These are phyloP conservation scores for Tenrec ecaudatus DNA, from an alignment of 2,113 vertebrate genomes.

Conservation along the genomic window DNA sequence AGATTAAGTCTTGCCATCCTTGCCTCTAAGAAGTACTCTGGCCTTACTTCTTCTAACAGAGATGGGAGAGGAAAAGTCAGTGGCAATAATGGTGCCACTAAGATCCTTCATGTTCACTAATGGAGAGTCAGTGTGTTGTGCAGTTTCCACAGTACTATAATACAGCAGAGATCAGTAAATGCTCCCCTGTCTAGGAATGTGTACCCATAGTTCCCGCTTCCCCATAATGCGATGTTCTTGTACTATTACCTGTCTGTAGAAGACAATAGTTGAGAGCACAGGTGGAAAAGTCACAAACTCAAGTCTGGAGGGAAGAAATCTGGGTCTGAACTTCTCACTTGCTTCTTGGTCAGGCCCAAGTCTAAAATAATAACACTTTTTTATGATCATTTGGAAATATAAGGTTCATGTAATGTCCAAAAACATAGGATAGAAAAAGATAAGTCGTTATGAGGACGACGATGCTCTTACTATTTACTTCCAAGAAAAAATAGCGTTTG, in stretches of 20 bases:
- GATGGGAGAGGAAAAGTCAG: neutral
- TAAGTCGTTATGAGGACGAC: neutral
- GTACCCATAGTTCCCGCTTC: neutral
- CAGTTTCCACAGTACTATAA: neutral
- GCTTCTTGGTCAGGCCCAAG: neutral
- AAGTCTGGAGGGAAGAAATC: neutral
- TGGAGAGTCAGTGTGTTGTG: neutral
- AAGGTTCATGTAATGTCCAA: neutral
- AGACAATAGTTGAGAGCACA: neutral
- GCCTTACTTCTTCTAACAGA: too few species aligned
- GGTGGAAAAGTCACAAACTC: neutral
- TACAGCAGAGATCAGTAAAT: neutral
- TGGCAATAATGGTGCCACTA: neutral
- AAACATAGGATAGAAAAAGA: neutral
- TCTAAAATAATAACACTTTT: neutral
- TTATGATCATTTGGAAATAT: neutral
- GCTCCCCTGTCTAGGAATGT: neutral
- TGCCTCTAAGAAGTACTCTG: too few species aligned
- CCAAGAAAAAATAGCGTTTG: slow-evolving; percentile 31
- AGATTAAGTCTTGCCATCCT: too few species aligned
- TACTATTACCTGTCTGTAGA: neutral
- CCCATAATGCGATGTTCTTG: neutral
- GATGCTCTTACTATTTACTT: neutral
- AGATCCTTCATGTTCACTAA: neutral
- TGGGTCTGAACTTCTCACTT: neutral